These are phyloP conservation scores for Napeogenes inachia DNA, from an alignment of 2,888 invertebrate species.

Conservation along the genomic window DNA sequence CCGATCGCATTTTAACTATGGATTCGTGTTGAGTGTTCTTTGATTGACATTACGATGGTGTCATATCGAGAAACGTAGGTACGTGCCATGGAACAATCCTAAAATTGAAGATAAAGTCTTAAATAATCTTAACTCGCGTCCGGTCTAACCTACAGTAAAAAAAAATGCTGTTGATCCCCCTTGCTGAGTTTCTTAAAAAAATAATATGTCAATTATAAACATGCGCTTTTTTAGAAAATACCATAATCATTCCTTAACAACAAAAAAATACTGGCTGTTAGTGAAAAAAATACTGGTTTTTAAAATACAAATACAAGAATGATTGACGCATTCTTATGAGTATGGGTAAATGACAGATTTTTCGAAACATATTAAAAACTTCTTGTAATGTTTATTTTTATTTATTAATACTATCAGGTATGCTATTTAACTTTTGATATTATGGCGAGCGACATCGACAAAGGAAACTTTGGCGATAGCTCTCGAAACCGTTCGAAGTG, in stretches of 20 bases:
- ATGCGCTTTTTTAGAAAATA: not conserved
- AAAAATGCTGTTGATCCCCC: no score
- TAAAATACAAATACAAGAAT: constrained; percentile 12
- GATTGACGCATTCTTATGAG: constrained; percentile 4
- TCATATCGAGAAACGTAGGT: no score
- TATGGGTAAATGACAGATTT: constrained; percentile 10
- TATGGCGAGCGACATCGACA: constrained; percentile 56
- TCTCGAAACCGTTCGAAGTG: constrained; percentile 43
- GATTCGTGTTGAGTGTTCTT: no score
- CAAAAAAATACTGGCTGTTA: constrained; percentile 1
- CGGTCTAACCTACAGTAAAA: no score
- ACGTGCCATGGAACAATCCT: no score
- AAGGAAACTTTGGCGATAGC: constrained; percentile 62
- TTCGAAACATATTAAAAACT: constrained; percentile 11
- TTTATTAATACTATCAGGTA: constrained; percentile 22
- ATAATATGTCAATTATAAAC: no score
- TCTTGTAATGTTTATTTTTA: constrained; percentile 9
- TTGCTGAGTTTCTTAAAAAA: no score
- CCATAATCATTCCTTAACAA: not conserved
- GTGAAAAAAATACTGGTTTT: constrained; percentile 12
- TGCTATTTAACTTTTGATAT: constrained; percentile 30
- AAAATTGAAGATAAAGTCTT: no score
- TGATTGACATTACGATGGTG: no score
- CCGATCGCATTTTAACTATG: no score
- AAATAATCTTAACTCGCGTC: no score